Evolutionary conservation across 2,113 vertebrate species (phyloP), one percentile per base, ranked within the genome.

Genomic region (Tetraodon nigroviridis): DNA sequence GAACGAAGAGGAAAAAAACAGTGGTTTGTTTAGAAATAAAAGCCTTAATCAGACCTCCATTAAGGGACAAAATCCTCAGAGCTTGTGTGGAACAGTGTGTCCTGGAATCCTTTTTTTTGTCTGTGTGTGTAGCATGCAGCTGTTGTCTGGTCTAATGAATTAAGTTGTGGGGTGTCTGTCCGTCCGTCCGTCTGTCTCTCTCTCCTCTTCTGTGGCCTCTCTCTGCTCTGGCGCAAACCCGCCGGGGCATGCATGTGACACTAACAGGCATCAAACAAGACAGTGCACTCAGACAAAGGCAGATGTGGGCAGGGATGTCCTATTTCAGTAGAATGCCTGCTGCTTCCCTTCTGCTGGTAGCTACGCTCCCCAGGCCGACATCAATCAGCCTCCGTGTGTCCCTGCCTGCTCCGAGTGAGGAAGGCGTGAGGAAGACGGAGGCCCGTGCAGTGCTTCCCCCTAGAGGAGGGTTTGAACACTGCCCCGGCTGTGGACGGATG

Each of bases 381-480:
- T 71, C 51, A 52, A 21, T 55, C 55, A 61, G 71, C 60, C 50
- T 69, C 58, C 69, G 40, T 63, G 60, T 58, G 60, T 58, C 63
- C 47, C 54, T 57, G 46, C 22, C 32, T 21, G 51, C n/a, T 75
- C 73, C 64, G 47, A 64, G 19, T 61, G 44, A 58, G 64, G 44
- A 21, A 15, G 27, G 21, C 18, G 54, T 61, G 60, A 69, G 49
- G 51, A 52, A 11, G 10, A 44, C 37, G 16, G 48, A 21, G 41
- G 20, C 13, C 22, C 14, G 42, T 72, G 57, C 44, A 55, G 64
- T 82, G 77, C 81, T 69, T 51, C 81, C 81, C 70, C 52, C 81
- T 79, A 75, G 70, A 81, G 77, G 79, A 53, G 3, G 20, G 14
- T 71, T 58, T 59, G 50, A 47, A 62, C 47, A 84, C 27, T 76